phyloP scores from a whole-genome alignment of 2,888 invertebrate genomes.

The Patella caerulea region DNA sequence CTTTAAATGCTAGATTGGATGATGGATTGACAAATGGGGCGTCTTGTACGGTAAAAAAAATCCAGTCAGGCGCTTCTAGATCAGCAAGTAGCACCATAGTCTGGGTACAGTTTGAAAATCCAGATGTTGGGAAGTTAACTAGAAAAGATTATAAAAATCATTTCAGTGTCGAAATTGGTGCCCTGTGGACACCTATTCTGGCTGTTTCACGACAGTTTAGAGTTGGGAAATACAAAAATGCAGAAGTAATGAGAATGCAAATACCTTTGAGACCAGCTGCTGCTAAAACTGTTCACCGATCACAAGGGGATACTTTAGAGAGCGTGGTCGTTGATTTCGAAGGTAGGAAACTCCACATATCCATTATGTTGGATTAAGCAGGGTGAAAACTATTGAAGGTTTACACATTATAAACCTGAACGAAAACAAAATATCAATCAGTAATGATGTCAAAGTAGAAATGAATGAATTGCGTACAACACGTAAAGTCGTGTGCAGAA shows the following conservation, averaged over 20 bases:
- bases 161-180: not conserved
- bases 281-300: slow-evolving; percentile 15
- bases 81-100: not conserved
- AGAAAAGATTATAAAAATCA: not conserved
- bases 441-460: not conserved
- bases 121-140: not conserved
- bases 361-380: not conserved
- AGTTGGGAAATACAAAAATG: not conserved
- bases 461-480: too few relatives aligned
- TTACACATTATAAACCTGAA: not conserved
- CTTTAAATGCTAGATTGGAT: too few relatives aligned
- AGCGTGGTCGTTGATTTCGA: not conserved
- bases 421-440: slow-evolving; percentile 29
- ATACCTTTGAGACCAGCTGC: not conserved
- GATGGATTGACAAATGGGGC: slow-evolving; percentile 5
- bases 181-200: too few relatives aligned
- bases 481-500: too few relatives aligned
- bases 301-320: slow-evolving; percentile 6
- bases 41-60: slow-evolving; percentile 20
- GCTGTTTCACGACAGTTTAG: too few relatives aligned
- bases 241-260: too few relatives aligned
- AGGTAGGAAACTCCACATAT: too few relatives aligned
- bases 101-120: not conserved
- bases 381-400: slow-evolving; percentile 25
- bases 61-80: too few relatives aligned